phyloP scores from a whole-genome alignment of 2,888 invertebrate species.

The Aleiodes testaceus region DNA sequence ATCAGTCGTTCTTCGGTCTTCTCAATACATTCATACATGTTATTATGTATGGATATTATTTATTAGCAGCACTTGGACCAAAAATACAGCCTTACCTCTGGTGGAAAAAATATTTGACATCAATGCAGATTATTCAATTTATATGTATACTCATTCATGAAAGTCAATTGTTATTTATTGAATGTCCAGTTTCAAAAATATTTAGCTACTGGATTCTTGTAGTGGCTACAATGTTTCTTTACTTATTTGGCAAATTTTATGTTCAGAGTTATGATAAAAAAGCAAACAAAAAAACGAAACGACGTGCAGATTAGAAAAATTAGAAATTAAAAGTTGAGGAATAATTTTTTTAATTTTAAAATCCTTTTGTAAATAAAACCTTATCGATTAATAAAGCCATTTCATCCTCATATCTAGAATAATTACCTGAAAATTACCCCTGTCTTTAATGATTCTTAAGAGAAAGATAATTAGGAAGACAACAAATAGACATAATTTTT shows the following conservation, averaged over 20 bases:
- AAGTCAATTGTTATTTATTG: conserved; percentile 87
- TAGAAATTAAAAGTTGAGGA: not conserved
- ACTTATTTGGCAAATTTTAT: too few species aligned
- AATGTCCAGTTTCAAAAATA: conserved; percentile 91
- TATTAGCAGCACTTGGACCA: conserved; percentile 92
- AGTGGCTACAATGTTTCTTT: too few species aligned
- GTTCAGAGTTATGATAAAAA: too few species aligned
- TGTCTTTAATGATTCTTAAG: too few species aligned
- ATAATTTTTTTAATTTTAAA: too few species aligned
- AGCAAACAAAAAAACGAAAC: not conserved
- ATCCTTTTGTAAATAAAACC: too few species aligned
- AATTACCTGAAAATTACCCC: too few species aligned
- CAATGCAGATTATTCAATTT: conserved; percentile 94
- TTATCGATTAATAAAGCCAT: too few species aligned
- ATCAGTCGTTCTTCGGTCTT: conserved; percentile 94
- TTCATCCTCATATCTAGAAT: too few species aligned
- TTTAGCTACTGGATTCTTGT: conserved; percentile 74
- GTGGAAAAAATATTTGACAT: conserved; percentile 96
- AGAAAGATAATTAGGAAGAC: too few species aligned
- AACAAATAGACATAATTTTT: too few species aligned
- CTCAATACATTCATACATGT: conserved; percentile 96
- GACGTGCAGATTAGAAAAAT: too few species aligned
- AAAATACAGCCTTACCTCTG: conserved; percentile 89
- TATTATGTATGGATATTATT: conserved; percentile 94
- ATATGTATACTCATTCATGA: conserved; percentile 90